Evolutionary conservation across 2,797 vertebrate genomes (phyloP).

Genomic region (Oreonectes daqikongensis): DNA sequence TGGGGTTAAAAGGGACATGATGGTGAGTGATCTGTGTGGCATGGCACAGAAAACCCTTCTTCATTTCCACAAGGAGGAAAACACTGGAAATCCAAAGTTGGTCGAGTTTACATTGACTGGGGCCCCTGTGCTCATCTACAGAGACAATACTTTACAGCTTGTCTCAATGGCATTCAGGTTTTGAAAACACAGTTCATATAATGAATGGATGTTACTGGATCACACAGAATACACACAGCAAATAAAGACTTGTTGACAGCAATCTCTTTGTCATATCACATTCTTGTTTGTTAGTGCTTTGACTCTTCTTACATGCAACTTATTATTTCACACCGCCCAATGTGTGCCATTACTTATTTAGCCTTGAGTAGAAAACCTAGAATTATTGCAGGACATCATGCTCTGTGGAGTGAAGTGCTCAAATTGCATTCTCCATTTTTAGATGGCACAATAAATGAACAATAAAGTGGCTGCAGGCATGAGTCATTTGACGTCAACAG

Average conservation of each 20-base stretch:
- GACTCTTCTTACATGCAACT: slow-evolving; percentile 4
- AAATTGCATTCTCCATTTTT: slow-evolving; percentile 5
- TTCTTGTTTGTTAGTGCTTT: neutral
- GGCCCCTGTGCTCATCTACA: neutral
- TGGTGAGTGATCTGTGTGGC: slow-evolving; percentile 12
- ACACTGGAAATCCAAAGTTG: neutral
- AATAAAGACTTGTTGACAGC: too few species aligned
- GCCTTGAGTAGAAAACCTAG: neutral
- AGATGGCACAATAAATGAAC: neutral
- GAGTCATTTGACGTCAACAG: neutral
- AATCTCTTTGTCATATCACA: neutral
- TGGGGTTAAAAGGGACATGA: slow-evolving; percentile 20
- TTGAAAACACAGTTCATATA: slow-evolving; percentile 25
- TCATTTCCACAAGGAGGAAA: neutral
- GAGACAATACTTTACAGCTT: slow-evolving; percentile 4
- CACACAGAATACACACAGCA: too few species aligned
- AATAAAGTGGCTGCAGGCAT: neutral
- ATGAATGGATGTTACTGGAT: slow-evolving; percentile 10
- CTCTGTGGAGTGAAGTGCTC: neutral
- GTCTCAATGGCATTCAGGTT: neutral
- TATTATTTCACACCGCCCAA: slow-evolving; percentile 12
- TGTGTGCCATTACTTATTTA: slow-evolving; percentile 1
- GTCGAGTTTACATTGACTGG: neutral
- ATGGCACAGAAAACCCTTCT: slow-evolving; percentile 11
- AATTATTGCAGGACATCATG: slow-evolving; percentile 8